phyloP scores from a whole-genome alignment of 2,113 vertebrate genomes.

The Phalacrocorax brasilianus region DNA sequence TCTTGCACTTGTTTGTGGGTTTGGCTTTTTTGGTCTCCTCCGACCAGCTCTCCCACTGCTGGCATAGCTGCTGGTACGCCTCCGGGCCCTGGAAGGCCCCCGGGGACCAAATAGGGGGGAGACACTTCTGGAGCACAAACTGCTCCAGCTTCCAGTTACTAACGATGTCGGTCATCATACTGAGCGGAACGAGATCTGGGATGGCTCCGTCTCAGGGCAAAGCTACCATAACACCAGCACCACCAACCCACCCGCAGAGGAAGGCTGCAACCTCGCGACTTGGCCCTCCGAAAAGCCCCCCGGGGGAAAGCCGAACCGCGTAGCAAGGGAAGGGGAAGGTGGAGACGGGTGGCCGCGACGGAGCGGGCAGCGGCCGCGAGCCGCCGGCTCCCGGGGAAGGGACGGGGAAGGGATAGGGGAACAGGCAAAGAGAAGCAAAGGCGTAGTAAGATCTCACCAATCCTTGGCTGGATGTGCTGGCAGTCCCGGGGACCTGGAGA shows the following conservation, averaged over 20 bases:
- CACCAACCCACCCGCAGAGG: background rate
- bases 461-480: background rate
- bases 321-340: background rate
- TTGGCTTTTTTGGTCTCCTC: conserved; percentile 63
- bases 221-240: conserved; percentile 6
- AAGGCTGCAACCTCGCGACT: background rate
- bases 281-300: rapidly evolving
- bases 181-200: background rate
- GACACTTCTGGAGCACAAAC: conserved; percentile 64
- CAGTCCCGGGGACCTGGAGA: background rate
- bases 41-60: conserved; percentile 60
- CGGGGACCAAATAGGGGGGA: conserved; percentile 20
- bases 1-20: conserved; percentile 57
- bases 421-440: rapidly evolving
- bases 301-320: rapidly evolving
- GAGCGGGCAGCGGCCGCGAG: background rate
- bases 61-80: conserved; percentile 55
- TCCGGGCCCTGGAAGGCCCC: conserved; percentile 56
- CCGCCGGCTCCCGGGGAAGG: background rate
- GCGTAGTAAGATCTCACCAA: conserved; percentile 40
- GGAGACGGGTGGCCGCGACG: rapidly evolving
- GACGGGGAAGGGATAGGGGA: background rate
- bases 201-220: background rate
- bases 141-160: conserved; percentile 65
- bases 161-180: conserved; percentile 40